Evolutionary conservation across 2,888 invertebrate genomes (phyloP), one percentile per base, ranked within the genome.

Genomic region (Cheilosia pagana): DNA sequence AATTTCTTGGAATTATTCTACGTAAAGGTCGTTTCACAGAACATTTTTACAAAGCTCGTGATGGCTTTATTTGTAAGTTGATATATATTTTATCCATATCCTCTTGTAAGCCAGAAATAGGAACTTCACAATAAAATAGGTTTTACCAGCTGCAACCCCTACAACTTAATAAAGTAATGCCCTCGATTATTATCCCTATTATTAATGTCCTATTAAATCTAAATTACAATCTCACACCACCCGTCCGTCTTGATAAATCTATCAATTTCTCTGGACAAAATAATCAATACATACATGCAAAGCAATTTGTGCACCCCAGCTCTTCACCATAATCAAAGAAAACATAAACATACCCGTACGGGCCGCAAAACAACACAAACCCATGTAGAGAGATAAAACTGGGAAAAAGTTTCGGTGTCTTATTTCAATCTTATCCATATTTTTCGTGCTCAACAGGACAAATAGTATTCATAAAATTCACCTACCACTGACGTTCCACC

Each of bases 391-490:
- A 75, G 28, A 65, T 28, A 67, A 59, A 75, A 67, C 41, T 75
- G 48, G 48, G 57, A 57, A 65, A 8, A 23, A 65, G 57, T 43
- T 23, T 41, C 28, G 28, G 41, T 57, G 28, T 55, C 57, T 45
- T 23, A 50, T 59, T 48, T 57, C 57, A 48, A 45, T 63, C 39
- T 57, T 14, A 39, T 65, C 39, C 3, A 39, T 55, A 57, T 74
- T 45, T 74, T 62, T 43, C 35, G 8, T 65, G 74, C 57, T 57
- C 74, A 57, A 43, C 74, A 57, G 63, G 65, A 75, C 63, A 28
- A 28, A 31, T 45, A 35, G 21, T 45, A 55, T 43, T 19, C 67
- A 55, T 39, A 68, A 68, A 68, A 55, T 55, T 39, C 35, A 14
- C 41, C 28, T 19, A 35, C 23, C 23, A 53, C 39, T 57, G 43